Base-by-base conservation (phyloP, 1,140 invertebrate species). In the Armadillidium nasatum region DNA sequence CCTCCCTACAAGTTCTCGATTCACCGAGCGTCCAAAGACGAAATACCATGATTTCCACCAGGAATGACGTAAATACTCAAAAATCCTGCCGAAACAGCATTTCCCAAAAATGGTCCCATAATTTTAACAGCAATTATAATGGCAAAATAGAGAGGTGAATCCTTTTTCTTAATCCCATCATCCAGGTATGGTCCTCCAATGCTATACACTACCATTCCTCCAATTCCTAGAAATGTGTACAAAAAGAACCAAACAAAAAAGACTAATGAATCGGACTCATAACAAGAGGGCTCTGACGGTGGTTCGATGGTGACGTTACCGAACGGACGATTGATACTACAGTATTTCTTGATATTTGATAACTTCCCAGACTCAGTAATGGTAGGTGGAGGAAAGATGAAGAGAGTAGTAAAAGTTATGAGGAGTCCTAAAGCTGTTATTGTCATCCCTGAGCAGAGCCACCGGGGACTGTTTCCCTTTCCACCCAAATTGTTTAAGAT, bases 401-500 rank as follows among this genome's bases (percentile, higher is more conserved):
- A 68, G 60, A 74, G 23, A n/a, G 75, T 66, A 3, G 66, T 50
- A 71, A 80, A 80, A 46, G 68, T 73, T 6, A 46, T 11, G 13
- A 79, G 45, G 19, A 75, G 33, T 19, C 76, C 78, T 10, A 70
- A 10, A 54, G 21, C 71, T 10, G 72, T 15, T 10, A 77, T 44
- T 7, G 68, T n/a, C 43, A 80, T 21, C 4, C 77, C 77, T 9
- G 75, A 13, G 22, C 19, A 72, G 78, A 82, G 70, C 81, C 81
- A 82, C 23, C 80, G 66, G 15, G 81, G 81, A 21, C 80, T 54
- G 70, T 82, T 78, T 0, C 80, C 80, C 22, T 50, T 73, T 7
- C 78, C 74, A 43, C 75, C 80, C 6, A 77, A 71, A 45, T 79
- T 75, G 69, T 78, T 81, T 10, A 82, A 50, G 10, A 79, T 33